A percentile compares a stretch with the other conserved stretches of the same genome.
These are phyloP conservation scores for Tamias sibiricus DNA, from an alignment of 2,113 vertebrate species.

Conservation along the genomic window DNA sequence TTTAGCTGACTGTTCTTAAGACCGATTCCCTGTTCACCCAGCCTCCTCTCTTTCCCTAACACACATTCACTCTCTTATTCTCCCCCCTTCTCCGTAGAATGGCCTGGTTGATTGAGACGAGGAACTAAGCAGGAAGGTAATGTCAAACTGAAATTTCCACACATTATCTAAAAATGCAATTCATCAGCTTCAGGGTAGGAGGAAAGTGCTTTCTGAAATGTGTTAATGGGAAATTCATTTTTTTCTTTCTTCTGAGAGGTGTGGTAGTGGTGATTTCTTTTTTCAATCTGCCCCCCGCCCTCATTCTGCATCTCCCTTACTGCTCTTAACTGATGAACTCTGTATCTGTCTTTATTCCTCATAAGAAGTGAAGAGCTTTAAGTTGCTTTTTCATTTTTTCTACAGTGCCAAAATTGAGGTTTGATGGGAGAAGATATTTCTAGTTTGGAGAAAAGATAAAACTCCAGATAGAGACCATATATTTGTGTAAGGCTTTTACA, in stretches of 20 bases:
- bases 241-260: constrained; percentile 57
- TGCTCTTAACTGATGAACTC: constrained; percentile 48
- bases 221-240: constrained; percentile 77
- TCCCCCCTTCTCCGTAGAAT: neutral
- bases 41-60: constrained; percentile 7
- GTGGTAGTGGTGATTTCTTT: constrained; percentile 60
- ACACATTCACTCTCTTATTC: neutral
- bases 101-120: constrained; percentile 63
- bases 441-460: constrained; percentile 72
- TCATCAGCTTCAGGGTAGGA: constrained; percentile 71
- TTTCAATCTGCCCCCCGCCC: neutral
- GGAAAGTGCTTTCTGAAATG: constrained; percentile 74
- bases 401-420: constrained; percentile 56
- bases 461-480: constrained; percentile 58
- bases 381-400: constrained; percentile 65
- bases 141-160: constrained; percentile 74
- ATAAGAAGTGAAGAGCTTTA: constrained; percentile 56
- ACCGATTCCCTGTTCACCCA: constrained; percentile 69
- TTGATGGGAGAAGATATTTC: constrained; percentile 71
- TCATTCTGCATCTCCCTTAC: neutral
- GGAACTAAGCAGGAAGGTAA: constrained; percentile 66
- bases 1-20: constrained; percentile 73
- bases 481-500: constrained; percentile 67
- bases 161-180: constrained; percentile 78
- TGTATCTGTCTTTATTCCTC: constrained; percentile 46